phyloP scores from a whole-genome alignment of 1,140 invertebrate species.

The Lepidurus apus region DNA sequence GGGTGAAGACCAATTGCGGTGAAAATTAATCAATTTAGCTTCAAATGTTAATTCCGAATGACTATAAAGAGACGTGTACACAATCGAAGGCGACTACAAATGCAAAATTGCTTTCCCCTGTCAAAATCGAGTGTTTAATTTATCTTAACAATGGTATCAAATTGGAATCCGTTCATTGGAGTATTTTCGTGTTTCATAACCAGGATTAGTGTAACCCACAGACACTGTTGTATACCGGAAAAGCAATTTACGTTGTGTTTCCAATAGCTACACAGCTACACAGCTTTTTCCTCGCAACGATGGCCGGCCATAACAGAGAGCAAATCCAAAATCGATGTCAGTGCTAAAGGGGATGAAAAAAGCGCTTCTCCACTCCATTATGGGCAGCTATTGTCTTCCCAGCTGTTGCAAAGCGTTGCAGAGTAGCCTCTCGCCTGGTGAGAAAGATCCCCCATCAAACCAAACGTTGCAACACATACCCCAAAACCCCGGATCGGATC shows the following conservation, averaged over 20 bases:
- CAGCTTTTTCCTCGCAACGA: not conserved
- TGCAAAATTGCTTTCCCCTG: too few species aligned
- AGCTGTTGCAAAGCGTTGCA: constrained; percentile 18
- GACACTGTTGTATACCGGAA: not conserved
- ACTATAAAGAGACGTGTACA: too few species aligned
- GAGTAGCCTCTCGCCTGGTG: not conserved
- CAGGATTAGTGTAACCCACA: not conserved
- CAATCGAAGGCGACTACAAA: too few species aligned
- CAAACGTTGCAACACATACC: not conserved
- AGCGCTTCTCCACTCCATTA: not conserved
- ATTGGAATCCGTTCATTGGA: too few species aligned
- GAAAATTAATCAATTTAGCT: too few species aligned
- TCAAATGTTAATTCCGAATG: too few species aligned
- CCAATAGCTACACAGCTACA: not conserved
- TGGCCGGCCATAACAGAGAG: not conserved
- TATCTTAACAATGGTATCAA: too few species aligned
- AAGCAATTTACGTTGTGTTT: not conserved
- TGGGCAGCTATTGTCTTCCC: constrained; percentile 1
- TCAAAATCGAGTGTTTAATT: too few species aligned
- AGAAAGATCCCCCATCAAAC: not conserved
- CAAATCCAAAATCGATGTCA: constrained; percentile 2
- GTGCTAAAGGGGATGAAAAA: constrained; percentile 1
- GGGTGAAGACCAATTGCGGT: too few species aligned
- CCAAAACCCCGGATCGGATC: not conserved
- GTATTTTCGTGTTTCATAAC: too few species aligned